Evolutionary conservation across 2,888 invertebrate species (phyloP), one percentile per base, ranked within the genome.

Genomic region (Steinernema carpocapsae): DNA sequence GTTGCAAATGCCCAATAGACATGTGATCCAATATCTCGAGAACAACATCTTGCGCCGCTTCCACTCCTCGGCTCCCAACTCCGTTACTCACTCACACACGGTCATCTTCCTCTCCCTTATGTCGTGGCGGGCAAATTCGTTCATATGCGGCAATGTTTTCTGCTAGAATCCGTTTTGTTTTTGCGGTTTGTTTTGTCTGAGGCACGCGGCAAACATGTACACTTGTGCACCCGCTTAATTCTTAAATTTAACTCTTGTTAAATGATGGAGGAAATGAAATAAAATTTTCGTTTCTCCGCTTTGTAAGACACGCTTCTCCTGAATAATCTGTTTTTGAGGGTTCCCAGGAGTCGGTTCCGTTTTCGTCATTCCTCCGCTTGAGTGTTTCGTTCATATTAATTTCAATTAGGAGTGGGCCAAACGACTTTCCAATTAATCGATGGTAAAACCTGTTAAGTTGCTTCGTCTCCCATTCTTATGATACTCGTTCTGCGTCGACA

Each of bases 381-480:
- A 24, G 14, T 14, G 56, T 56, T 56, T 24, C 22, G 56, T 56
- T 19, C 3, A 56, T 56, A 26, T 56, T 56, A 24, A 48, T 19
- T 19, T 12, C 56, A 26, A 56, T 19, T 64, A 7, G 64, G 52
- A 52, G 52, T 22, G 64, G 22, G 64, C 64, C 64, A 37, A 48
- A 48, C 48, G 19, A 32, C 52, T 32, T 32, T 64, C 64, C 17
- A 48, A 19, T 32, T 64, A 64, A 32, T 64, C 64, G 32, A 32
- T 64, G 29, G 19, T 29, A 64, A 26, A 64, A 64, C 64, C 64
- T 64, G 64, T 64, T 64, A 64, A 64, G 64, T 64, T 64, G 48
- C 48, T 48, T 48, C n/a, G 6, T 32, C 64, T 19, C n/a, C 17
- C 17, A 7, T 26, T 64, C 64, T 64, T 26, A 32, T 64, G 29